Base-by-base conservation (phyloP, 2,888 invertebrate genomes). In the Rhingia campestris region DNA sequence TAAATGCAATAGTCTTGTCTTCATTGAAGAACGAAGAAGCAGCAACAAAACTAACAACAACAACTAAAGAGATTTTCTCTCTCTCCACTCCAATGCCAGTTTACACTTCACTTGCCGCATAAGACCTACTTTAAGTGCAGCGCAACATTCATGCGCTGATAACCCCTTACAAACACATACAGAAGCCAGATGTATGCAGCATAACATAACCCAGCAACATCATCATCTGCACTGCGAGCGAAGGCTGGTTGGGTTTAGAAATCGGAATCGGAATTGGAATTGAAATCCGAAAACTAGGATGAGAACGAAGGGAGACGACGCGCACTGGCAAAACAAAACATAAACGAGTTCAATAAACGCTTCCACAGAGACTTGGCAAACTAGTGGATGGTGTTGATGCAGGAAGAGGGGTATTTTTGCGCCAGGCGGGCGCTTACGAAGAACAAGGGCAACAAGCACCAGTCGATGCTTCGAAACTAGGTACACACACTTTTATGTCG, bases 131-230 rank as follows among this genome's bases (percentile, higher is more conserved):
- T 82, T 74, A 56, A 66, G 79, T 54, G 47, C 70, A 69, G 63
- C 58, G 76, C 76, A 81, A 66, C 76, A 72, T 81, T 77, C 81
- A 82, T 82, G 82, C 82, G 82, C 82, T 79, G 79, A 82, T 82
- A 79, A 79, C 79, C 79, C 47, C 51, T 22, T 22, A 63, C 14
- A 30, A 75, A 49, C 66, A 37, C 33, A 63, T 39, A 73, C 74
- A 74, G 80, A 67, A 74, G 80, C 74, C 67, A 56, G 54, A 49
- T 61, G 61, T 54, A 49, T 67, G 61, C 79, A 75, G 49, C 22
- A 73, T 22, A 51, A 47, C 14, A 6, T n/a, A 47, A 4, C 7
- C 14, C 33, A 69, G 33, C 59, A 75, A 22, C 2, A 22, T 58
- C 73, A 79, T 73, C 73, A 73, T 66, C 41, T 51, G 63, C 64